These are phyloP conservation scores for Ploceus nigricollis DNA, from an alignment of 2,113 vertebrate genomes.

Conservation along the genomic window DNA sequence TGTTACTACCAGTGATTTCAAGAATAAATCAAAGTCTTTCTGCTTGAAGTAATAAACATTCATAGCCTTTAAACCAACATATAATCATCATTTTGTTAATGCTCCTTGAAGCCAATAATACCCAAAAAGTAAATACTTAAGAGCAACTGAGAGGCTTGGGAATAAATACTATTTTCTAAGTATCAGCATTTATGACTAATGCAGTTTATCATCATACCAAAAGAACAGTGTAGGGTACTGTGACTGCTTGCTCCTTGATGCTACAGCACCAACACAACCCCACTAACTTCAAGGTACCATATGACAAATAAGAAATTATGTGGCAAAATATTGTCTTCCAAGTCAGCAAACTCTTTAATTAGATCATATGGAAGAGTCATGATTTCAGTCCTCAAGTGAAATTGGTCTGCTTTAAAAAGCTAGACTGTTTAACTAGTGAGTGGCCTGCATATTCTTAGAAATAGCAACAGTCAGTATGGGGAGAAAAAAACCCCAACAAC, in stretches of 20 bases:
- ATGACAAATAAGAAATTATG: neutral
- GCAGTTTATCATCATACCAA: neutral
- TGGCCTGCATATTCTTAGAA: neutral
- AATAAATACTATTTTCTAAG: slow-evolving; percentile 10
- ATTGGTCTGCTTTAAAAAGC: neutral
- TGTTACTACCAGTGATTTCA: neutral
- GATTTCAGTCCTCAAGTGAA: neutral
- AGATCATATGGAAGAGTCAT: neutral
- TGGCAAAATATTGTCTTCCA: neutral
- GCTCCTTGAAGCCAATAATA: slow-evolving; percentile 9
- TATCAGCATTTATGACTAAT: neutral
- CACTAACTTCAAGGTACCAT: neutral
- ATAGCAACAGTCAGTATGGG: neutral
- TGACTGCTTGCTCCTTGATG: neutral
- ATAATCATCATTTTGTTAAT: neutral
- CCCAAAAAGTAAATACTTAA: slow-evolving; percentile 1
- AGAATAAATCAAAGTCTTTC: slow-evolving; percentile 9
- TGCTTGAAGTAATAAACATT: slow-evolving; percentile 1
- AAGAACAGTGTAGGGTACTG: neutral
- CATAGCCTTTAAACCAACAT: neutral
- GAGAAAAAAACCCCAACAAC: rapidly evolving
- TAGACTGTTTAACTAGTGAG: neutral
- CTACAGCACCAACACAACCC: neutral
- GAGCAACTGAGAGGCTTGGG: neutral
- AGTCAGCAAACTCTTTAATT: neutral